Evolutionary conservation across 2,797 vertebrate genomes (phyloP).

Genomic region (Fundulus diaphanus): DNA sequence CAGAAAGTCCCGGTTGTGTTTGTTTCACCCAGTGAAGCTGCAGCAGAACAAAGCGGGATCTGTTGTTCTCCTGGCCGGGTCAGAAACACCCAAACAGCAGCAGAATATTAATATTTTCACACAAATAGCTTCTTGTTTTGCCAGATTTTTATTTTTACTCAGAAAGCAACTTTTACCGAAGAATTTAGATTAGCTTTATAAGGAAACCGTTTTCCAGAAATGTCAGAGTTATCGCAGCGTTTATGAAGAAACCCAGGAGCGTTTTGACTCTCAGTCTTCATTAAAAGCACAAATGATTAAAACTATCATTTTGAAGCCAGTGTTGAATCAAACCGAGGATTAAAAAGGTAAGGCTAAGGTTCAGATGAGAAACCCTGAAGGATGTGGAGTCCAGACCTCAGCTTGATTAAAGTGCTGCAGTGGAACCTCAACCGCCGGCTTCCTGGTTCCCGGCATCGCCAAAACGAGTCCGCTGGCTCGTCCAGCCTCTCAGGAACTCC

Average conservation of each 20-base stretch:
- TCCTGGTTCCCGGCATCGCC: no score
- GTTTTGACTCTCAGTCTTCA: background rate
- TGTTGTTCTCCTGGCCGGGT: conserved; percentile 80
- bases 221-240: background rate
- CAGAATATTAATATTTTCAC: conserved; percentile 86
- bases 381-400: no score
- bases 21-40: conserved; percentile 8
- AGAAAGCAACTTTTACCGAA: background rate
- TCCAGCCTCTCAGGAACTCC: background rate
- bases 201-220: background rate
- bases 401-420: no score
- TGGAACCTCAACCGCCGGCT: no score
- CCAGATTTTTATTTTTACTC: conserved; percentile 68
- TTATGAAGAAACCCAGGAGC: background rate
- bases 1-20: conserved; percentile 8
- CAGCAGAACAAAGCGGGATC: conserved; percentile 75
- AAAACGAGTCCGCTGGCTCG: no score
- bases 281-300: background rate
- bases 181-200: background rate
- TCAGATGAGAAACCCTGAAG: no score
- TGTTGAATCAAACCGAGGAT: background rate
- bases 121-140: conserved; percentile 85
- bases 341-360: no score
- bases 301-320: background rate
- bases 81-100: conserved; percentile 84